Conservation (phyloP, 2,113 vertebrate genomes). For the Trichechus manatus region DNA sequence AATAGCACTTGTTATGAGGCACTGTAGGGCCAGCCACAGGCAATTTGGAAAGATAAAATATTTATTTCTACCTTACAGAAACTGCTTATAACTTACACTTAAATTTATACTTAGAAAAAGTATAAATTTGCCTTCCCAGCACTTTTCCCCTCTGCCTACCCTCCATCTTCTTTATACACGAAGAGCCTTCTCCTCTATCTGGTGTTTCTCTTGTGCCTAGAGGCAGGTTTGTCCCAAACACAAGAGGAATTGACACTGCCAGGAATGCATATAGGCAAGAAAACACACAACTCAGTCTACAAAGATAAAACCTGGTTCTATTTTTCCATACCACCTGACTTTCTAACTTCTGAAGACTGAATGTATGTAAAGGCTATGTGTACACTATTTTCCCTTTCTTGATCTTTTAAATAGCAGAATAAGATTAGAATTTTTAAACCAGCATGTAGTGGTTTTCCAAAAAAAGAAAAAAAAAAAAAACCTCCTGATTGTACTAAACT, state of each 20-base stretch:
- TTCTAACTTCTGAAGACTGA: neutral
- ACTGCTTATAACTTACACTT: neutral
- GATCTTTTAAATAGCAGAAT: neutral
- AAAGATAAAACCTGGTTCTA: neutral
- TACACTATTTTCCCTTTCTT: neutral
- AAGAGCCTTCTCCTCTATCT: constrained; percentile 54
- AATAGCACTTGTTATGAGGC: neutral
- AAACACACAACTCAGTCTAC: neutral
- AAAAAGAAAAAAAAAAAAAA: neutral
- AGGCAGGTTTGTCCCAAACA: constrained; percentile 20
- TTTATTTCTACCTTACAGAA: neutral
- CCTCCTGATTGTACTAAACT: neutral
- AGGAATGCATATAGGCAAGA: neutral
- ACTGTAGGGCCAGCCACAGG: neutral
- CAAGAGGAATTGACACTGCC: constrained; percentile 23
- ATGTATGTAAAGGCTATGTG: neutral
- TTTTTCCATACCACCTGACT: neutral
- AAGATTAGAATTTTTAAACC: neutral
- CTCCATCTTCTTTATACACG: constrained; percentile 10
- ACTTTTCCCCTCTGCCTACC: constrained; percentile 10
- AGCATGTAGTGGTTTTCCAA: neutral
- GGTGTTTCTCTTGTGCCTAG: constrained; percentile 16
- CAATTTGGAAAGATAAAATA: neutral
- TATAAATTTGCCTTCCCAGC: constrained; percentile 39
- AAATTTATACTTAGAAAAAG: neutral